A percentile compares a stretch with the other conserved stretches of the same genome.
Evolutionary conservation across 2,113 vertebrate species (phyloP).

Genomic region (Colius striatus): DNA sequence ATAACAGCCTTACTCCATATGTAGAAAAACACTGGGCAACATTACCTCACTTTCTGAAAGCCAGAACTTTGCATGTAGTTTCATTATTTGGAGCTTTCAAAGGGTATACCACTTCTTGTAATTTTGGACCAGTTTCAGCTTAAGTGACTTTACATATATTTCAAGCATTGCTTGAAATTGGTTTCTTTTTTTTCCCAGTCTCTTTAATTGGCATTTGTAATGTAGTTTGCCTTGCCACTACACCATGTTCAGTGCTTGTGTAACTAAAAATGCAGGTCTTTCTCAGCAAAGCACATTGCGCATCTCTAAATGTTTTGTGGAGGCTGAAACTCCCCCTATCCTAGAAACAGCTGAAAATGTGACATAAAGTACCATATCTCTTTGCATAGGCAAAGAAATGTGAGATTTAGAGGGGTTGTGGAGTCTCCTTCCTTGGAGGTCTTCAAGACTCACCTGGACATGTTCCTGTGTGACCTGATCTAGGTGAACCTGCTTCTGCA

Average conservation of each 20-base stretch:
- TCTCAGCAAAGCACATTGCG: background rate
- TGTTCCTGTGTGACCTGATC: no score
- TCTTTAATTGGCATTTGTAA: background rate
- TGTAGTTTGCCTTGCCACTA: background rate
- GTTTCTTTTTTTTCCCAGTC: background rate
- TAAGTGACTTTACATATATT: background rate
- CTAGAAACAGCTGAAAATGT: slow-evolving; percentile 15
- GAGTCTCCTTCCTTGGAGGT: no score
- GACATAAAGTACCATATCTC: background rate
- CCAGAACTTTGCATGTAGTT: background rate
- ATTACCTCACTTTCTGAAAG: background rate
- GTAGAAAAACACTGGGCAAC: background rate
- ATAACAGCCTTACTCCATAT: background rate
- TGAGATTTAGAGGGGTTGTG: no score
- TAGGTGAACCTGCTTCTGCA: no score
- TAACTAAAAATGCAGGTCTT: slow-evolving; percentile 39
- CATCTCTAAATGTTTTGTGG: background rate
- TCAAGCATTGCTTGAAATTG: background rate
- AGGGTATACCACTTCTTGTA: background rate
- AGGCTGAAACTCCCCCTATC: slow-evolving; percentile 18
- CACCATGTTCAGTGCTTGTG: background rate
- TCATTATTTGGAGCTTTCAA: background rate
- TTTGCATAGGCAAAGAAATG: background rate
- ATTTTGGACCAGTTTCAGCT: background rate
- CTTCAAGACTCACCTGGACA: no score